Evolutionary conservation across 1,140 invertebrate species (phyloP), one percentile per base, ranked within the genome.

Genomic region (Cydia strobilella): DNA sequence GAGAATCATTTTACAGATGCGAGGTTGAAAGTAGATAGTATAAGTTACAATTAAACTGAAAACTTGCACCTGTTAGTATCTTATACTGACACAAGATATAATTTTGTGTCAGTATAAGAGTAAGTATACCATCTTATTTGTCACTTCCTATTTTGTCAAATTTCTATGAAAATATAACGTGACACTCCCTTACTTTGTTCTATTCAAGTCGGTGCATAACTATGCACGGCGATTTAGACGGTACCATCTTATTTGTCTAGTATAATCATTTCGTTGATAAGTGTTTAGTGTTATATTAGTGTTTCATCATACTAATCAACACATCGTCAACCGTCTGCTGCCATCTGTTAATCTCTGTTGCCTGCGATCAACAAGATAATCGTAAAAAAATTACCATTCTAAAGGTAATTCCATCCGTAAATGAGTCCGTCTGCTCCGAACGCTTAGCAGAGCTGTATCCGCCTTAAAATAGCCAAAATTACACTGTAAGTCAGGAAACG

Each of bases 401-500:
- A 66, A 69, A 69, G 65, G 65, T 69, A 69, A 69, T 69, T 69
- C 31, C 65, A 69, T 42, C 31, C 31, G 65, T 69, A 69, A 69
- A 69, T 35, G 65, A 69, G 65, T 59, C 51, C 15, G 63, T 66
- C 65, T 69, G 65, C 63, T 31, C 35, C 65, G 13, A 69, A 27
- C 63, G 77, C 82, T 87, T 79, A 82, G 81, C 82, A 82, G 79
- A 82, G 81, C 82, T 82, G 79, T 84, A 88, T 89, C 87, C 86
- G 82, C 86, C 82, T 83, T 80, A 77, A 84, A 86, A 83, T 85
- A 82, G 82, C 73, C 76, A 35, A 74, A 74, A 73, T 80, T 75
- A 75, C 85, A 88, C 89, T 85, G 80, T 82, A 85, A 82, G 86
- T 77, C 83, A 86, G 88, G 88, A 90, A 89, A 86, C 79, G 85